Evolutionary conservation across 2,888 invertebrate genomes (phyloP), one percentile per base, ranked within the genome.

Genomic region (Oxystoma pomonae): DNA sequence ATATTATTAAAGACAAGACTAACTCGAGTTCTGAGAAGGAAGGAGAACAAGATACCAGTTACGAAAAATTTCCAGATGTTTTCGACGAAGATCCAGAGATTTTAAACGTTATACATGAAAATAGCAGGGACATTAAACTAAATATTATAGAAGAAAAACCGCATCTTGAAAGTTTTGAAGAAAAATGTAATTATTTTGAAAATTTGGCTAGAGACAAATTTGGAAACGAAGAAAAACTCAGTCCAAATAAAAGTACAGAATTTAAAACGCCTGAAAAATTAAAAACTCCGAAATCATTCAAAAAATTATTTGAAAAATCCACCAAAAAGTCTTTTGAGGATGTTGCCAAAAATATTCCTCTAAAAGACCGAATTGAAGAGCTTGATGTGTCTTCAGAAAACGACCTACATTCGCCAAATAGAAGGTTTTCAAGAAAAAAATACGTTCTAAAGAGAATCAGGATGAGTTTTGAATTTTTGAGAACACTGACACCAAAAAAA

Each of bases 61-160:
- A 65, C 18, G 58, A 63, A 9, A 65, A 65, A 59, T 65, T 55
- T 22, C 63, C 63, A 2, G 65, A 65, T 52, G 61, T 63, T 0
- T 65, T 55, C 52, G 59, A 58, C 1, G 50, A 20, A 35, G 35
- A 35, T 35, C 35, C 35, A 7, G 35, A 35, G 12, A 12, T 35
- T 35, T 35, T 35, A 35, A 12, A 35, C 3, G 35, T 35, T 7
- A 35, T 35, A 35, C 5, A 7, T 35, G 35, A 35, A 3, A 3
- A 12, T 35, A 35, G 12, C 3, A 35, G 12, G 12, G 35, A 35
- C 3, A 35, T 7, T 12, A 12, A 12, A 7, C 12, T 35, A 12
- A 3, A 35, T 3, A 12, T 12, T 35, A 35, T 35, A 35, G 5
- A 35, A 12, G 35, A 35, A 12, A 3, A 35, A 35, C 35, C 35